phyloP scores from a whole-genome alignment of 1,140 invertebrate species.

The Atta texana region DNA sequence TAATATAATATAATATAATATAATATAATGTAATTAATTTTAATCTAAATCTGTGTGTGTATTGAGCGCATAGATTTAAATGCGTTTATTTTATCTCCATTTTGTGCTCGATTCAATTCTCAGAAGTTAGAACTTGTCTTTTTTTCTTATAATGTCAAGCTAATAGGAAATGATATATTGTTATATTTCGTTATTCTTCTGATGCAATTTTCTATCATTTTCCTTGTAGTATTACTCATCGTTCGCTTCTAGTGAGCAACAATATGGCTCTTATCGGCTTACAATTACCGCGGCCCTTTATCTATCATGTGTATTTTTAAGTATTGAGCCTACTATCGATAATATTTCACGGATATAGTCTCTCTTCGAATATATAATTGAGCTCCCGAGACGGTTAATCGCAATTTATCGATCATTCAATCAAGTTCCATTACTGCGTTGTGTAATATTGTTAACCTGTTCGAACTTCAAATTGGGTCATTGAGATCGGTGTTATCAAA shows the following conservation, averaged over 20 bases:
- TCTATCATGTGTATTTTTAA: background rate
- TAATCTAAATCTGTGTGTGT: too few species aligned
- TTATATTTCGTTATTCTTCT: background rate
- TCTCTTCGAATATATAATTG: background rate
- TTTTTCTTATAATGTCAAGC: background rate
- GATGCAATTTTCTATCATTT: slow-evolving; percentile 7
- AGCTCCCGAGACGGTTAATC: slow-evolving; percentile 26
- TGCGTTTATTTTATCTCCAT: background rate
- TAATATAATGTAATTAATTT: too few species aligned
- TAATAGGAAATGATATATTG: background rate
- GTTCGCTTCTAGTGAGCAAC: background rate
- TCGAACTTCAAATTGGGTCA: slow-evolving; percentile 44
- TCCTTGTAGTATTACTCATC: slow-evolving; percentile 1
- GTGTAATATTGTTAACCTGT: slow-evolving; percentile 47
- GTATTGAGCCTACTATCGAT: background rate
- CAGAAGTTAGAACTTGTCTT: background rate
- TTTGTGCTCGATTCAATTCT: background rate
- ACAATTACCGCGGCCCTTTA: background rate
- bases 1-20: too few species aligned
- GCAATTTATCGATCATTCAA: slow-evolving; percentile 48
- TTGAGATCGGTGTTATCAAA: slow-evolving; percentile 19
- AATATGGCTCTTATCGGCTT: slow-evolving; percentile 7
- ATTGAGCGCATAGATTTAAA: background rate
- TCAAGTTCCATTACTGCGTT: slow-evolving; percentile 39
- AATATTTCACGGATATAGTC: background rate